Conservation (phyloP, 2,797 vertebrate species). For the Sebastes steindachneri region DNA sequence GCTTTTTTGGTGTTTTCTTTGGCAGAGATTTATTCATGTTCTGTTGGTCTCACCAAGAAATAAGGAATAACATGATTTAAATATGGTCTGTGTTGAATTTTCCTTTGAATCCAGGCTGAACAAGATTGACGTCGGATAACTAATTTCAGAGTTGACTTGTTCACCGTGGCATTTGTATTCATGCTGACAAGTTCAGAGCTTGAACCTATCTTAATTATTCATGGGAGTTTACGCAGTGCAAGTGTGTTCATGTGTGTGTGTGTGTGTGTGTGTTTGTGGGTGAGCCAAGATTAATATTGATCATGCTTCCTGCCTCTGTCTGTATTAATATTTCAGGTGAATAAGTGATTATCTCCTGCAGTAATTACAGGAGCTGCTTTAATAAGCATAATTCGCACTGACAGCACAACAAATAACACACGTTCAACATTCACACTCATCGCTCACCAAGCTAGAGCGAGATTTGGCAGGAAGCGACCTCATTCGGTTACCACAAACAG, state of each 20-base stretch:
- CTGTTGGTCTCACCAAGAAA: background rate
- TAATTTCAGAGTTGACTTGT: constrained; percentile 48
- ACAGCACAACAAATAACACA: constrained; percentile 20
- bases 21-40: background rate
- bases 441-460: background rate
- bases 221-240: constrained; percentile 62
- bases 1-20: constrained; percentile 8
- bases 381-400: constrained; percentile 20
- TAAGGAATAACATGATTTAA: background rate
- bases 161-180: constrained; percentile 61
- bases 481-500: constrained; percentile 7
- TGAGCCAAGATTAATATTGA: constrained; percentile 76
- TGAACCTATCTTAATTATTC: constrained; percentile 76
- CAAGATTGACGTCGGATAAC: constrained; percentile 11
- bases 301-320: constrained; percentile 65
- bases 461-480: constrained; percentile 6
- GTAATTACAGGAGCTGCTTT: constrained; percentile 54
- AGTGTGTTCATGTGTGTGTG: constrained; percentile 4
- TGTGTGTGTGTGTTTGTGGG: constrained; percentile 2
- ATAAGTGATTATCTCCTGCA: constrained; percentile 65
- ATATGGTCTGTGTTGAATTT: constrained; percentile 1
- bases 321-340: constrained; percentile 80
- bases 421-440: background rate
- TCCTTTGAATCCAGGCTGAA: background rate
- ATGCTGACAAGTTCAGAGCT: constrained; percentile 57